A percentile compares a stretch with the other conserved stretches of the same genome.
These are phyloP conservation scores for Taurulus bubalis DNA, from an alignment of 2,113 vertebrate species.

Conservation along the genomic window DNA sequence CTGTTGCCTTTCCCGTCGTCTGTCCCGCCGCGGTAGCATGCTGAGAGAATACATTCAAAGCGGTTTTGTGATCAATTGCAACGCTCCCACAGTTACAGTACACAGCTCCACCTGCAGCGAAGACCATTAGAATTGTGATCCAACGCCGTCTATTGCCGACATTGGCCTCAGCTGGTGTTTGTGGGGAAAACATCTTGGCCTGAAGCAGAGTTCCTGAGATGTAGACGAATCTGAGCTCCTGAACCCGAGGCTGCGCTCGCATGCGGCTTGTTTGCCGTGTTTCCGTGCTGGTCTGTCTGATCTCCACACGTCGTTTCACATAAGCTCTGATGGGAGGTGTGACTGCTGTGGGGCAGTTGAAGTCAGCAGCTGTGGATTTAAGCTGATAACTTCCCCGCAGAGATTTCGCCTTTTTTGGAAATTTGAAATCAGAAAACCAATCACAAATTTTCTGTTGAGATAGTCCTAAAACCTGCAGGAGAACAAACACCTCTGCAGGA, in stretches of 20 bases:
- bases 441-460: conserved; percentile 2
- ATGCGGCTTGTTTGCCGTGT: conserved; percentile 2
- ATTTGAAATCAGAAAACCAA: conserved; percentile 49
- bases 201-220: conserved; percentile 15
- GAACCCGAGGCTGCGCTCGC: conserved; percentile 6
- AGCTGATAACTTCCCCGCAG: conserved; percentile 33
- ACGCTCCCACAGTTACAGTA: conserved; percentile 3
- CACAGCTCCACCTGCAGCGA: conserved; percentile 1
- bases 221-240: conserved; percentile 9
- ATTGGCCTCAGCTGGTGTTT: conserved; percentile 26
- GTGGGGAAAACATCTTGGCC: neutral
- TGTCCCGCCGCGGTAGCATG: neutral
- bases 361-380: conserved; percentile 14
- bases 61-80: conserved; percentile 12
- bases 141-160: neutral
- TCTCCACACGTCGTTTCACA: conserved; percentile 38
- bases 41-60: conserved; percentile 23
- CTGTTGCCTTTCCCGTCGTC: neutral
- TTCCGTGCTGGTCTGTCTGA: conserved; percentile 15
- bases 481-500: conserved; percentile 15
- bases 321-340: neutral
- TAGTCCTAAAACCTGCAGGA: conserved; percentile 1
- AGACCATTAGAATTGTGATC: conserved; percentile 12
- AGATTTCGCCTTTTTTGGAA: conserved; percentile 2
- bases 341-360: conserved; percentile 1